These are phyloP conservation scores for Trachythela sp. DNA, from an alignment of 64 coral and sea anemone species.

Conservation along the genomic window DNA sequence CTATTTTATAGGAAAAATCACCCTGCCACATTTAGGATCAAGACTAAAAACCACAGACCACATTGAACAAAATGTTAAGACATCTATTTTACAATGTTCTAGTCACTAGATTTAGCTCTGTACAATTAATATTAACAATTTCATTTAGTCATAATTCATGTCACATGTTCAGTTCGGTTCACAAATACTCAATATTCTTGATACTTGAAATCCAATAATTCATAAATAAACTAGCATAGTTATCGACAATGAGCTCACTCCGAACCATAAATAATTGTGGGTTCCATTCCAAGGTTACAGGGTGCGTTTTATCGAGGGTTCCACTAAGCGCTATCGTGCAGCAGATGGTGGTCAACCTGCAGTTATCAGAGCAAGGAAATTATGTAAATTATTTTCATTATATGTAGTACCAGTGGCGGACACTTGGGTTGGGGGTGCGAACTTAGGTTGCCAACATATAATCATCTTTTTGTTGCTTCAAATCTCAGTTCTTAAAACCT, in stretches of 20 bases:
- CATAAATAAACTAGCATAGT: background rate
- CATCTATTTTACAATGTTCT: background rate
- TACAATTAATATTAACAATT: background rate
- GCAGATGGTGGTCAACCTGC: no score
- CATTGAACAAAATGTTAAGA: background rate
- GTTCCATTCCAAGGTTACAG: background rate
- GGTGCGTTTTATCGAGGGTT: no score
- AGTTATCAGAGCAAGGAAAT: no score
- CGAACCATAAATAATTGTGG: background rate
- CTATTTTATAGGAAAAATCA: no score
- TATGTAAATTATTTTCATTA: no score
- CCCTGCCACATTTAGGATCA: no score
- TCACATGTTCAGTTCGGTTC: background rate
- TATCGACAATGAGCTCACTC: background rate
- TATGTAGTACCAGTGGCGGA: no score
- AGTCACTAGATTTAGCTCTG: background rate
- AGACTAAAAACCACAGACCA: background rate
- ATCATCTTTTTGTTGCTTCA: no score
- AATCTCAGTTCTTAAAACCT: no score
- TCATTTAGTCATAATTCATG: background rate
- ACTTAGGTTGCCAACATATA: no score
- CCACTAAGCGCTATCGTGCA: no score
- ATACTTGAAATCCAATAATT: background rate
- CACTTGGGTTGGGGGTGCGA: no score
- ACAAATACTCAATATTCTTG: background rate